Evolutionary conservation across 2,888 invertebrate genomes (phyloP).

Genomic region (Cantharis flavilabris): DNA sequence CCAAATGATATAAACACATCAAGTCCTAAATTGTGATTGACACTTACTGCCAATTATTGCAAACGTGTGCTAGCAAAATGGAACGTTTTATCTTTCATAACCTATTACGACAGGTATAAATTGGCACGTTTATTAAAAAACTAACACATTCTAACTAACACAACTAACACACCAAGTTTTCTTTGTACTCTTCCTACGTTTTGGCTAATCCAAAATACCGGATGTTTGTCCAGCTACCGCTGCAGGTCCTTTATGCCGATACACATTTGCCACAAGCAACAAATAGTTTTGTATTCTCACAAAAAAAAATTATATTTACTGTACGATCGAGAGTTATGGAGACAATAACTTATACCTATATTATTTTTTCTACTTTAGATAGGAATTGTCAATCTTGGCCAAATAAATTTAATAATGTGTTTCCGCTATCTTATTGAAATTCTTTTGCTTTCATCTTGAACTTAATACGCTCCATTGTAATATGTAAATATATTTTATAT

Average conservation of each 20-base stretch:
- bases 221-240: no score
- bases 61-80: neutral
- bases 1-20: neutral
- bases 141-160: no score
- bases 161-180: no score
- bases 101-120: neutral
- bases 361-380: neutral
- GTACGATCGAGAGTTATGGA: neutral
- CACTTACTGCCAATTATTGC: neutral
- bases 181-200: no score
- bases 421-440: neutral
- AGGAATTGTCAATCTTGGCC: neutral
- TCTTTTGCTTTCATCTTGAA: neutral
- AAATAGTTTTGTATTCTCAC: neutral
- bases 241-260: no score
- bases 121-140: no score
- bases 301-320: neutral
- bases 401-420: neutral
- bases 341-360: no score
- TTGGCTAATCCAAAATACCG: no score
- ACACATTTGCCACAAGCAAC: no score
- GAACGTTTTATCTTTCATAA: neutral
- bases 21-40: neutral
- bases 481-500: neutral
- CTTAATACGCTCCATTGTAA: neutral